Evolutionary conservation across 2,113 vertebrate species (phyloP), one percentile per base, ranked within the genome.

Genomic region (Aythya baeri): DNA sequence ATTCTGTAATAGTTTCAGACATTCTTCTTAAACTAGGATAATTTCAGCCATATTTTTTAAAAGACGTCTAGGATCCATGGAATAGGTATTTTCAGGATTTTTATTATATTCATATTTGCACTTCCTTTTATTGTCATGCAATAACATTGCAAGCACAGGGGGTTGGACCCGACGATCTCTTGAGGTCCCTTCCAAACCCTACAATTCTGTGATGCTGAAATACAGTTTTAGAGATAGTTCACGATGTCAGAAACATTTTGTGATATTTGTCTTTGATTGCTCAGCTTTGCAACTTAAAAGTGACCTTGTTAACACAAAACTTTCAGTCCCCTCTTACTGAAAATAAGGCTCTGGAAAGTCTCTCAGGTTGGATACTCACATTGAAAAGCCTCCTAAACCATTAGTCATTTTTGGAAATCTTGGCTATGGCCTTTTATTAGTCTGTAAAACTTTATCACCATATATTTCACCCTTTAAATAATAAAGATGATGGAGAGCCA

Each of bases 391-490:
- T 91, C 88, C 61, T 65, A 96, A 77, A 75, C 20, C 59, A 94
- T 86, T 96, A 91, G 59, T 71, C n/a, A 88, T 63, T 93, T 94
- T 95, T 57, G 0, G 8, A 95, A 94, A 75, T 80, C 46, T 94
- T 97, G 89, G 85, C 61, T 1, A 0, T 17, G 9, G 17, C 65
- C 36, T 81, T 96, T 95, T 95, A 95, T 91, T 88, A 65, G 83
- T 22, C 85, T 86, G 34, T 95, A 94, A 96, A 96, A 91, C 34
- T 96, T 94, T 91, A 87, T 91, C 75, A 83, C 46, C 18, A 36
- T 89, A 71, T 67, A 85, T 36, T 80, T 7, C 31, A 83, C 68
- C 25, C n/a, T 61, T 88, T 86, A 95, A 96, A 81, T 63, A 65
- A 67, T 63, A 86, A 91, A 90, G 44, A 86, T 80, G 82, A 90